These are phyloP conservation scores for Ethmia dodecea DNA, from an alignment of 2,888 invertebrate species.

Conservation along the genomic window DNA sequence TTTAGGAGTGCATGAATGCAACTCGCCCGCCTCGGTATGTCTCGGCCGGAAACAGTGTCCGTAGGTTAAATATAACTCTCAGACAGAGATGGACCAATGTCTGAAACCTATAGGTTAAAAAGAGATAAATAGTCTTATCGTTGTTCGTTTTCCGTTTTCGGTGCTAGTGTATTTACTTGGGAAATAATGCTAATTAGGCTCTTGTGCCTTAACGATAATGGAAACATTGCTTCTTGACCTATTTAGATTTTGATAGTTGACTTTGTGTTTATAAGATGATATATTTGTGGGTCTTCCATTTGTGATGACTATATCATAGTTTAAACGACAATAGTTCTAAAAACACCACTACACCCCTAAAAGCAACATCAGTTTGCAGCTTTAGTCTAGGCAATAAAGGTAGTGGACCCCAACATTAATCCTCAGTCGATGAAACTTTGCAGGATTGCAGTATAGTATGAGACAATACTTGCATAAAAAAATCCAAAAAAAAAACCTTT, in stretches of 20 bases:
- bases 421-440: too few relatives aligned
- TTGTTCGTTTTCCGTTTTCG: conserved; percentile 24
- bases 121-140: conserved; percentile 29
- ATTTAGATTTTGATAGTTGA: neutral
- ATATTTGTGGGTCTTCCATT: too few relatives aligned
- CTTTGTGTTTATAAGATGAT: too few relatives aligned
- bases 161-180: conserved; percentile 30
- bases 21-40: conserved; percentile 38
- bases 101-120: conserved; percentile 25
- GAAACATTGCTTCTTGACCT: conserved; percentile 7
- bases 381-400: too few relatives aligned
- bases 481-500: too few relatives aligned
- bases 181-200: conserved; percentile 40
- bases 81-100: conserved; percentile 41
- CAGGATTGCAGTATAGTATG: too few relatives aligned
- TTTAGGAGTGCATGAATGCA: conserved; percentile 40
- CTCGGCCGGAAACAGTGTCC: conserved; percentile 60
- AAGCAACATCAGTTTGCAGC: too few relatives aligned
- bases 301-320: too few relatives aligned
- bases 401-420: too few relatives aligned
- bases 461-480: too few relatives aligned
- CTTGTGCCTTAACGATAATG: conserved; percentile 25
- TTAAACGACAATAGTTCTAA: too few relatives aligned
- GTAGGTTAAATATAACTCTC: conserved; percentile 57
- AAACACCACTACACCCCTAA: too few relatives aligned